Percentiles rank a stretch among this genome's conserved stretches.
phyloP scores from a whole-genome alignment of 2,797 vertebrate genomes.

The Falco cherrug region DNA sequence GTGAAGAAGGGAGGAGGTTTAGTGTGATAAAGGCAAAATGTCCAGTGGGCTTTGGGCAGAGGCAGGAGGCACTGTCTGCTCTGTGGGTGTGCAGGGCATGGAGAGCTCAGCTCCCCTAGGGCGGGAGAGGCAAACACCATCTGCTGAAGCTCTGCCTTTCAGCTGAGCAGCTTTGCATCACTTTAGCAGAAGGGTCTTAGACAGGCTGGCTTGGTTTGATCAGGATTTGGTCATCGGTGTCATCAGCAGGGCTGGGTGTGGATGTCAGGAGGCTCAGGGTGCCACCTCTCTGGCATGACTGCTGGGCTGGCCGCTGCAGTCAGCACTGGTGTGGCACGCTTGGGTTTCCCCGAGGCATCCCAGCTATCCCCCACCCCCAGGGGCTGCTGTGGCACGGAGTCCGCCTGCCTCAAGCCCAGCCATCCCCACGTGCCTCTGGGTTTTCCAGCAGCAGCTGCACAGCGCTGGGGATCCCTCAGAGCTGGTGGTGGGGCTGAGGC shows the following conservation, averaged over 20 bases:
- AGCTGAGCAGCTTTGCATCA: background rate
- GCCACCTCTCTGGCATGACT: background rate
- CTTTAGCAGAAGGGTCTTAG: slow-evolving; percentile 11
- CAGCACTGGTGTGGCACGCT: background rate
- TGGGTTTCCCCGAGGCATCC: slow-evolving; percentile 43
- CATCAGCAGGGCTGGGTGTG: rapidly evolving
- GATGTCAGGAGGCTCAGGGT: background rate
- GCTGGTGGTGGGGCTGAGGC: background rate
- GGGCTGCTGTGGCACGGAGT: background rate
- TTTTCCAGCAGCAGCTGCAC: background rate
- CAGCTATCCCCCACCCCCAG: background rate
- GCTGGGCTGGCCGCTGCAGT: background rate
- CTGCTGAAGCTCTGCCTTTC: slow-evolving; percentile 4
- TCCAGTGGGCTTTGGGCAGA: background rate
- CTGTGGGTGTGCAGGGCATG: rapidly evolving
- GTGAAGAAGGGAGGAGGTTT: background rate
- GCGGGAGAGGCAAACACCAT: background rate
- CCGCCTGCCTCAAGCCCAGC: background rate
- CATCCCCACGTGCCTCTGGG: rapidly evolving
- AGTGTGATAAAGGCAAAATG: background rate
- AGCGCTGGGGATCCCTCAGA: rapidly evolving
- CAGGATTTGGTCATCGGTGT: background rate
- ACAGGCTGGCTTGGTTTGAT: background rate
- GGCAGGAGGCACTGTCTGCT: background rate
- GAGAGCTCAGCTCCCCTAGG: background rate